Percentiles rank a stretch among this genome's conserved stretches.
Evolutionary conservation across 2,797 vertebrate species (phyloP).

Genomic region (Lateolabrax maculatus): DNA sequence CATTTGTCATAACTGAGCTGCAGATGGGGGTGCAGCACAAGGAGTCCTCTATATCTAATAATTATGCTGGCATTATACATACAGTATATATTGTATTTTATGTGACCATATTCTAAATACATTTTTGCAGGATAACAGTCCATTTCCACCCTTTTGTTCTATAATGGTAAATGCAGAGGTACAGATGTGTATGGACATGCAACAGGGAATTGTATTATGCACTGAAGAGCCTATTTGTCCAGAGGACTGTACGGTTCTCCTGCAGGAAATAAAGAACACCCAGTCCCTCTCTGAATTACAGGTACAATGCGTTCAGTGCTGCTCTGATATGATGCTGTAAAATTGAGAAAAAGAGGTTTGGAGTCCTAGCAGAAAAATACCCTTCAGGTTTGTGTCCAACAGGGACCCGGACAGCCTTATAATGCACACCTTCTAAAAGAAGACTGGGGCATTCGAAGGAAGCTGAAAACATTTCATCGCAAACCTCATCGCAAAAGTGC

Average conservation of each 20-base stretch:
- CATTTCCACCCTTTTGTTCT: background rate
- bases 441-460: background rate
- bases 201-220: background rate
- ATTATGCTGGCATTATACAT: background rate
- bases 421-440: background rate
- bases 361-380: background rate
- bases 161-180: background rate
- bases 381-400: constrained; percentile 5
- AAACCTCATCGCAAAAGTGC: background rate
- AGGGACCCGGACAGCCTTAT: background rate
- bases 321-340: background rate
- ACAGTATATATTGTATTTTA: background rate
- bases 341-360: background rate
- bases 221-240: background rate
- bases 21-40: background rate
- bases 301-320: background rate
- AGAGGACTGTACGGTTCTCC: background rate
- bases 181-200: background rate
- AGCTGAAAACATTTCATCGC: too few species aligned
- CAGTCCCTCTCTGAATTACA: constrained; percentile 1
- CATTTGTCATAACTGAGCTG: background rate
- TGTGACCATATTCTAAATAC: background rate
- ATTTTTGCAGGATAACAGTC: background rate
- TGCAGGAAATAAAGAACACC: constrained; percentile 7
- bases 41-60: background rate